Base-by-base conservation (phyloP, 1,140 invertebrate genomes). In the Pseudomyrmex sp. region DNA sequence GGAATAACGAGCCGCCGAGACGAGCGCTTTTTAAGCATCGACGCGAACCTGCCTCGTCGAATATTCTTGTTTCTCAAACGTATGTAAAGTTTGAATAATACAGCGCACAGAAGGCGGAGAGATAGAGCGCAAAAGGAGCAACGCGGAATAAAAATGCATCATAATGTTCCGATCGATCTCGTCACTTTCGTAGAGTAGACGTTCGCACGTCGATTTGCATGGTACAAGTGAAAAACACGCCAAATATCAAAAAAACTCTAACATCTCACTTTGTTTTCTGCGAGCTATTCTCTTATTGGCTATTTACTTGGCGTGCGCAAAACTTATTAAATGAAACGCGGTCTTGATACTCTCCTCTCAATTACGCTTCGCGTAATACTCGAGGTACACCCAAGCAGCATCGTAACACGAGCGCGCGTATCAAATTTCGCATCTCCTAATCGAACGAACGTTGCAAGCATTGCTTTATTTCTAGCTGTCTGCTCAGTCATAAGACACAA, bases 21-120 rank as follows among this genome's bases (percentile, higher is more conserved):
- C 76, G 66, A 72, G 76, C 65, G 76, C 69, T 80, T 80, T 80
- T 80, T 80, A 80, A 72, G 66, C 76, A 80, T 80, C 66, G 68
- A 80, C 66, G 76, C 76, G 46, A 61, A 48, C 76, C 62, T 48
- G 74, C 74, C 75, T 80, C 76, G 66, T 80, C 76, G 66, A 80
- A 80, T 80, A 80, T 80, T 80, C 76, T 80, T 80, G 76, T 80
- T 80, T 80, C 76, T 80, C 76, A 80, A 80, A 80, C 76, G 76
- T 80, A 70, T 70, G 76, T 70, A 72, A 80, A 80, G 76, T 80
- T 72, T 80, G 76, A 80, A 80, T 72, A 80, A 80, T 80, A 80
- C 20, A 72, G 54, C 54, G 50, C 44, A 61, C 44, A 69, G 48
- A 56, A 72, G 54, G 44, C 52, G 50, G 15, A 70, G 44, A 70